Evolutionary conservation across 2,113 vertebrate species (phyloP), one percentile per base, ranked within the genome.

Genomic region (Crotalus viridis): DNA sequence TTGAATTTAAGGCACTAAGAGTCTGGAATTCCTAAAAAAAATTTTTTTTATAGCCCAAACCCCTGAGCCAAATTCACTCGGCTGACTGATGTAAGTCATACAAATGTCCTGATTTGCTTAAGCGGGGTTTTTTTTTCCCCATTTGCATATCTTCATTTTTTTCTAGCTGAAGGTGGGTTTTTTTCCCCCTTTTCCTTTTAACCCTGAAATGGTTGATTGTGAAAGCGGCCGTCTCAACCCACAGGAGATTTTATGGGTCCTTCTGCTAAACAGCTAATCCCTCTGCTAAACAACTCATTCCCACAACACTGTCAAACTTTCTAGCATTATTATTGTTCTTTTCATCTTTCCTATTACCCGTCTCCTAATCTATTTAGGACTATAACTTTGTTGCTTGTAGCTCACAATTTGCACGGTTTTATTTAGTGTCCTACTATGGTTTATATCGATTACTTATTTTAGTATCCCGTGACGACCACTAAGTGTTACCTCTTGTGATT

Each of bases 61-160:
- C n/a, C 48, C 86, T 54, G 86, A 74, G 91, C 33, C 51, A 88
- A 92, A 92, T 85, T 26, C 81, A 85, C 39, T 89, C 87, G 51
- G 15, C 64, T 57, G 56, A 81, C 56, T 5, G 87, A 81, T 28
- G n/a, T 19, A 89, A 81, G 43, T 54, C 81, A 81, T 92, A 88
- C 87, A 92, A 92, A 89, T 89, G 61, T 24, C 87, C 51, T 56
- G 54, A 74, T 92, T 88, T 88, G 91, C 61, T 81, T 92, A 89
- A 46, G 13, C 33, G 3, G 74, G 10, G n/a, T n/a, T 17, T 64
- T 17, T 46, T 1, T n/a, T 5, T 4, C 22, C 5, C 19, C 33
- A 56, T 89, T 89, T 89, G 52, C 61, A 92, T 57, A 56, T 10
- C 24, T 46, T 74, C 26, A 22, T 33, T 74, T 74, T 74, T n/a